phyloP scores from a whole-genome alignment of 2,113 vertebrate genomes.

The Garra rufa region DNA sequence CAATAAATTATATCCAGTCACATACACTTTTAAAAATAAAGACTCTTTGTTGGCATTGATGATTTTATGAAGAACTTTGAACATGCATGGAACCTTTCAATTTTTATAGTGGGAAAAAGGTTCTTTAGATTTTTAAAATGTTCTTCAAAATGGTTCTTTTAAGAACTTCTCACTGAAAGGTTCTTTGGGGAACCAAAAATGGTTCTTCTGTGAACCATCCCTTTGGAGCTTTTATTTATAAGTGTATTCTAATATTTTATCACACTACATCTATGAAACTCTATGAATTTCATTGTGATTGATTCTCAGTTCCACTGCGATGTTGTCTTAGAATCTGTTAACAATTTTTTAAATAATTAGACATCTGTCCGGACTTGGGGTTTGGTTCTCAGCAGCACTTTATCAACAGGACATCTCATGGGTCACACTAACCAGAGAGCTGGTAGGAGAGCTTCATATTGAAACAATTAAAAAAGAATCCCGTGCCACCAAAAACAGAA shows the following conservation, averaged over 20 bases:
- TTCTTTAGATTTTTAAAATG: too few relatives aligned
- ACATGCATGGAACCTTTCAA: too few relatives aligned
- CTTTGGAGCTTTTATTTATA: too few relatives aligned
- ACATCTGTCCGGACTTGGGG: slow-evolving; percentile 16
- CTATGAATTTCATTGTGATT: neutral
- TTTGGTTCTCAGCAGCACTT: slow-evolving; percentile 37
- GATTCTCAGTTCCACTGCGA: neutral
- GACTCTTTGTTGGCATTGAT: too few relatives aligned
- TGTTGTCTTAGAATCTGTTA: slow-evolving; percentile 19
- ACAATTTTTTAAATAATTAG: slow-evolving; percentile 1
- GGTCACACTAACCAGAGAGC: slow-evolving; percentile 40
- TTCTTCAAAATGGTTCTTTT: too few relatives aligned
- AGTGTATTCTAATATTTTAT: too few relatives aligned
- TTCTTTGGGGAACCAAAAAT: too few relatives aligned
- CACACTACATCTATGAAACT: neutral
- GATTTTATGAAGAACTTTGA: too few relatives aligned
- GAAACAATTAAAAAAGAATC: slow-evolving; percentile 54
- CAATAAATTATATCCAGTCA: neutral
- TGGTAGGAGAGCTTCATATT: slow-evolving; percentile 37
- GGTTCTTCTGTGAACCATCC: too few relatives aligned
- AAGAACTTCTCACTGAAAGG: too few relatives aligned
- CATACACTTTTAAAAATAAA: too few relatives aligned
- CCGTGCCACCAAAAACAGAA: slow-evolving; percentile 57
- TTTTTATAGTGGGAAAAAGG: too few relatives aligned
- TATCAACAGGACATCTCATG: slow-evolving; percentile 46